Conservation (phyloP, 2,888 invertebrate genomes). For the Liodrosophila aerea region DNA sequence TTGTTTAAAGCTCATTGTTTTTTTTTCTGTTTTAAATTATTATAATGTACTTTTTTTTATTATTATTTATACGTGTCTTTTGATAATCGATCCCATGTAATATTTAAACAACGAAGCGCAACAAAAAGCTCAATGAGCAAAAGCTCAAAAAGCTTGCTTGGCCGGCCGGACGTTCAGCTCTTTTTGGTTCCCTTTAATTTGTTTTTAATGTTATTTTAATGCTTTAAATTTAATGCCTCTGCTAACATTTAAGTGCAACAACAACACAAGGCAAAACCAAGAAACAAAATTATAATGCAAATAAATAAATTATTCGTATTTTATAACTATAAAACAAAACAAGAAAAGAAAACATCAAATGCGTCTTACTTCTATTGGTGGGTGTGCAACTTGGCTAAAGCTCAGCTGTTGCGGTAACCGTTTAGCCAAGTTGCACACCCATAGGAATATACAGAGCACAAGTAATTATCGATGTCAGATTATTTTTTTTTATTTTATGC, state of each 20-base stretch:
- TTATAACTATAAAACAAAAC: slow-evolving; percentile 43
- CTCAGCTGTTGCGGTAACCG: neutral
- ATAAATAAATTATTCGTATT: slow-evolving; percentile 66
- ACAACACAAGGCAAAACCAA: slow-evolving; percentile 3
- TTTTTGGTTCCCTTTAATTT: slow-evolving; percentile 45
- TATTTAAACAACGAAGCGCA: neutral
- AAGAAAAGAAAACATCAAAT: neutral
- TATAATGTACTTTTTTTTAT: slow-evolving; percentile 23
- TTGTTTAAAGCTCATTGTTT: slow-evolving; percentile 32
- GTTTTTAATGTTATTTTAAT: slow-evolving; percentile 72
- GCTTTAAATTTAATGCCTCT: slow-evolving; percentile 53
- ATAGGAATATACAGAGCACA: too few relatives aligned
- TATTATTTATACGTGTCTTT: slow-evolving; percentile 24
- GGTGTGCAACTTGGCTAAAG: slow-evolving; percentile 1
- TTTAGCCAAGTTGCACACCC: too few relatives aligned
- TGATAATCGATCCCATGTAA: slow-evolving; percentile 22
- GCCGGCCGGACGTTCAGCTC: too few relatives aligned
- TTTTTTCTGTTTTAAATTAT: slow-evolving; percentile 6
- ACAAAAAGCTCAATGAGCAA: neutral
- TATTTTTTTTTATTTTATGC: too few relatives aligned
- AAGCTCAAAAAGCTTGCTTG: slow-evolving; percentile 9
- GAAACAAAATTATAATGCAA: slow-evolving; percentile 28
- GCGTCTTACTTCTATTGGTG: too few relatives aligned
- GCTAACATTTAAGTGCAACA: slow-evolving; percentile 62
- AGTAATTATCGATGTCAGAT: too few relatives aligned